Conservation (phyloP, 2,797 vertebrate genomes). For the Dryobates pubescens region DNA sequence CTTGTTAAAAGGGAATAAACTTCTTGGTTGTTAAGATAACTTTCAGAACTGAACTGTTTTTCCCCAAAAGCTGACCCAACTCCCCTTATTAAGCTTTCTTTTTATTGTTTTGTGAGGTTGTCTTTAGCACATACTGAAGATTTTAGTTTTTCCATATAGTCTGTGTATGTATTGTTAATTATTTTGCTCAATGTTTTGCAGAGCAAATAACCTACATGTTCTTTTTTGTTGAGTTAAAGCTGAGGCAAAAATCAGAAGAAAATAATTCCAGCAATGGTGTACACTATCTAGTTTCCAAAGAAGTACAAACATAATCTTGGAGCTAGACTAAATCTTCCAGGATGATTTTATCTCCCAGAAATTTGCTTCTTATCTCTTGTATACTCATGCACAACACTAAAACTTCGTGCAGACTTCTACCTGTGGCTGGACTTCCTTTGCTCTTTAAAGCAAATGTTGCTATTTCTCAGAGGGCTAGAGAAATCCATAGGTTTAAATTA, state of each 20-base stretch:
- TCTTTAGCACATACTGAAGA: background rate
- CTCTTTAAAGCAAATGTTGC: background rate
- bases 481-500: background rate
- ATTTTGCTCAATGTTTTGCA: no score
- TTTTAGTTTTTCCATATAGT: background rate
- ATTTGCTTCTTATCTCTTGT: background rate
- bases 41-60: background rate
- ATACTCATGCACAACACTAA: background rate
- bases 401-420: background rate
- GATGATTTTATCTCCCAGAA: background rate
- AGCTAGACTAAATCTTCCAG: background rate
- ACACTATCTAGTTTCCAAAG: background rate
- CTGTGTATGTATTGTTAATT: no score
- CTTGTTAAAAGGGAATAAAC: no score
- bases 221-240: background rate
- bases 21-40: background rate
- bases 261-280: background rate
- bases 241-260: background rate
- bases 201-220: background rate
- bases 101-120: background rate
- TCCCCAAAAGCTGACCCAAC: fast-evolving
- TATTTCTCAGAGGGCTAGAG: background rate
- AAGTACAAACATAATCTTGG: background rate
- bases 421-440: background rate
- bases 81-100: background rate